phyloP scores from a whole-genome alignment of 2,797 vertebrate species.

The Ispidina picta region DNA sequence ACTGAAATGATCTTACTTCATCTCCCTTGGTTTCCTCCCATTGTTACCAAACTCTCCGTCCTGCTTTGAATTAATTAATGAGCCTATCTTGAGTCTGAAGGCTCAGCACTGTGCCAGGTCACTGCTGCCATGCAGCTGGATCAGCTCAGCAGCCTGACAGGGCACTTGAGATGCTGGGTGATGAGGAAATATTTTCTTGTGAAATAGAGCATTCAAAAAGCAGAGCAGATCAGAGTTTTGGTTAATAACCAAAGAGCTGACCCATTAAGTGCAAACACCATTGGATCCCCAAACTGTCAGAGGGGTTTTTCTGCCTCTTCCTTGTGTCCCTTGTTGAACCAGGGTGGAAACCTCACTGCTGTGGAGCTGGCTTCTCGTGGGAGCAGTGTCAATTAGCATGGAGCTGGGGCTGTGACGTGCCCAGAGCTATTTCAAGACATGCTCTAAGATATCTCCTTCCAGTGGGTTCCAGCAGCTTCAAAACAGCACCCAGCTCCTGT shows the following conservation, averaged over 20 bases:
- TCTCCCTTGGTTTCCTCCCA: slow-evolving; percentile 10
- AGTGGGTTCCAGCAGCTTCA: background rate
- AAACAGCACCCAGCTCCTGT: background rate
- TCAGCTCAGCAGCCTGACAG: background rate
- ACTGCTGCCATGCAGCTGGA: background rate
- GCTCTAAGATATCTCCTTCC: background rate
- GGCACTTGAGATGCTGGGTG: background rate
- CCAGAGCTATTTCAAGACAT: slow-evolving; percentile 2
- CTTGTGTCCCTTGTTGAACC: background rate
- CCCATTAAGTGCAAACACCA: background rate
- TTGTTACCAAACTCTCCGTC: background rate
- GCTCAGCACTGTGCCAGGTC: background rate
- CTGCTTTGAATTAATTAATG: slow-evolving; percentile 11
- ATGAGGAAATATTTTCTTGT: background rate
- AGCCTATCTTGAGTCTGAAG: background rate
- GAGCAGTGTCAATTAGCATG: background rate
- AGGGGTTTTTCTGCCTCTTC: background rate
- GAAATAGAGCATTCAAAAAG: background rate
- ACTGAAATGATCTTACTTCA: slow-evolving; percentile 2
- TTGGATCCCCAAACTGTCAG: background rate
- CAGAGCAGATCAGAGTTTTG: background rate
- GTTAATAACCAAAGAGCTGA: background rate
- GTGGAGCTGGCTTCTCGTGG: background rate
- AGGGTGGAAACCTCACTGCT: background rate
- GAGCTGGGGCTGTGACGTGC: background rate